Evolutionary conservation across 1,140 invertebrate genomes (phyloP).

Genomic region (Magallana ariakensis): DNA sequence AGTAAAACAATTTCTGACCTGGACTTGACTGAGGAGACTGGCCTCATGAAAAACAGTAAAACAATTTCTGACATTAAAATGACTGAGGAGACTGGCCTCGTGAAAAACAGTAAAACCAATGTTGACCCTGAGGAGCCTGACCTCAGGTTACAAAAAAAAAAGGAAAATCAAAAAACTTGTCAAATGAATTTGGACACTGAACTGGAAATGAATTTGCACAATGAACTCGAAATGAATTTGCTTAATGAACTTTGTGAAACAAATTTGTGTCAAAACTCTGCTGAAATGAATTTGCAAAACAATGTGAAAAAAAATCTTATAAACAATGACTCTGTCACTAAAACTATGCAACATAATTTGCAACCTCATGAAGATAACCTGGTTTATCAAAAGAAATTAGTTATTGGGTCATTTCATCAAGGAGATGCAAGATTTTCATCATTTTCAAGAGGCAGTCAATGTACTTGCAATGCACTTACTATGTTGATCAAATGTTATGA

Average conservation of each 20-base stretch:
- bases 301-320: background rate
- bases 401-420: background rate
- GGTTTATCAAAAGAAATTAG: too few species aligned
- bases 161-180: background rate
- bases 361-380: too few species aligned
- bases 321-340: background rate
- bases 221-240: conserved; percentile 14
- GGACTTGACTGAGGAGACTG: background rate
- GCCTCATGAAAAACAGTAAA: background rate
- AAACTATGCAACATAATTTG: background rate
- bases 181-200: too few species aligned
- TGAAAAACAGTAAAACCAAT: background rate
- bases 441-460: conserved; percentile 51
- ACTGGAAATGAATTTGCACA: too few species aligned
- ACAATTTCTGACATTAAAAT: background rate
- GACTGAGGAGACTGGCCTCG: background rate
- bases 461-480: conserved; percentile 47
- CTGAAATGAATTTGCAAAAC: background rate
- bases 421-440: background rate
- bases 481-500: background rate
- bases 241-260: background rate
- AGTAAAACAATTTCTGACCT: background rate
- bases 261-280: background rate
- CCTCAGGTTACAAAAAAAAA: background rate
- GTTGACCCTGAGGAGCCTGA: too few species aligned